Evolutionary conservation across 2,113 vertebrate species (phyloP).

Genomic region (Passer domesticus): DNA sequence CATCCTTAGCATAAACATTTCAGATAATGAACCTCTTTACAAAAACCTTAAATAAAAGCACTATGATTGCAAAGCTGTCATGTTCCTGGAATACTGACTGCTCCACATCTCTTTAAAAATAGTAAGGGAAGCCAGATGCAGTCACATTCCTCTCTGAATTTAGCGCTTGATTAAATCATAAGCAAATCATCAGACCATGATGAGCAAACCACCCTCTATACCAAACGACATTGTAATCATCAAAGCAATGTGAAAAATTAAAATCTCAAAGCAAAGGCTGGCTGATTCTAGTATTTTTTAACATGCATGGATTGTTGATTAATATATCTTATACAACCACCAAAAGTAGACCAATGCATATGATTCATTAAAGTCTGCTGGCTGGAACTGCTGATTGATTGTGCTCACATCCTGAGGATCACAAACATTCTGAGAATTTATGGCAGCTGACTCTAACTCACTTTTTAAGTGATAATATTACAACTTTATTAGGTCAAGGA

Average conservation of each 20-base stretch:
- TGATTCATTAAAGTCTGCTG: not conserved
- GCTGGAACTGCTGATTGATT: not conserved
- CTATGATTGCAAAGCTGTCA: not conserved
- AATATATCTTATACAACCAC: not conserved
- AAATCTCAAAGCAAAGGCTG: not conserved
- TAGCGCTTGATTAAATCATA: constrained; percentile 17
- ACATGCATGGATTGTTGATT: not conserved
- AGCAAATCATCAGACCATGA: constrained; percentile 4
- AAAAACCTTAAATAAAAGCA: not conserved
- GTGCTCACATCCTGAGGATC: not conserved
- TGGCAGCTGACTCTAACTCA: not conserved
- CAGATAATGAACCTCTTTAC: not conserved
- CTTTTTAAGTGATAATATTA: not conserved
- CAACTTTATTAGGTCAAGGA: not conserved
- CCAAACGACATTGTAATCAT: constrained; percentile 6
- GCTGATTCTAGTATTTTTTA: not conserved
- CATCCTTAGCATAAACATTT: not conserved
- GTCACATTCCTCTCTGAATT: constrained; percentile 8
- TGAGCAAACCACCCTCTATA: not conserved
- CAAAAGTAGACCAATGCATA: not conserved
- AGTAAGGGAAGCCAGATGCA: constrained; percentile 3
- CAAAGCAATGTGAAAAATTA: not conserved
- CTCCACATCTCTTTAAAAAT: not conserved
- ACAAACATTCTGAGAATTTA: not conserved
- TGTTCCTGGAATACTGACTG: not conserved